phyloP scores from a whole-genome alignment of 1,140 invertebrate species.

The Calycopis cecrops region DNA sequence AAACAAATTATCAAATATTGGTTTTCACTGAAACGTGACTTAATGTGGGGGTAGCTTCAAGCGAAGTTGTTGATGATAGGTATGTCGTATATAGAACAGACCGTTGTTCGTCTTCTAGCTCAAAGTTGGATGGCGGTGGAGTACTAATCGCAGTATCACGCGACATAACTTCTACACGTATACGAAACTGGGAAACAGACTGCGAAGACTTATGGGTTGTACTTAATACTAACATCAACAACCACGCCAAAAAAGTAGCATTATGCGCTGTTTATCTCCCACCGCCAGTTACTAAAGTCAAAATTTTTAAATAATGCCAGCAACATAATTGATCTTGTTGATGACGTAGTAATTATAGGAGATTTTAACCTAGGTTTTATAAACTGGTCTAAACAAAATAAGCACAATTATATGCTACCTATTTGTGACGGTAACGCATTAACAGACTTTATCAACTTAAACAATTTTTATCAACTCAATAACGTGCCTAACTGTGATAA shows the following conservation, averaged over 20 bases:
- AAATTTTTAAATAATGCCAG: neutral
- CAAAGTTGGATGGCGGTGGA: neutral
- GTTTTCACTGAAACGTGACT: no score
- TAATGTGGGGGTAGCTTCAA: neutral
- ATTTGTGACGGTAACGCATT: neutral
- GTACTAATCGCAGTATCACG: neutral
- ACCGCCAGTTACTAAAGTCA: neutral
- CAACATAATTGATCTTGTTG: neutral
- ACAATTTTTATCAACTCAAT: neutral
- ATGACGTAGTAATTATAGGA: neutral
- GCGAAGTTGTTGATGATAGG: neutral
- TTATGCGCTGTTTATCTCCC: neutral
- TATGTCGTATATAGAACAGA: neutral
- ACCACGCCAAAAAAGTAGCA: neutral
- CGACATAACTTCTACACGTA: neutral
- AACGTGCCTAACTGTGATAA: neutral
- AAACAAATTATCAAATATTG: no score
- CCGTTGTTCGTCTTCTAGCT: neutral
- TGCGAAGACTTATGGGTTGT: neutral
- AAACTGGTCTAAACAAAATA: neutral
- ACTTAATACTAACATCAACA: neutral
- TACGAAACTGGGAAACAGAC: neutral
- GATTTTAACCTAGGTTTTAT: neutral
- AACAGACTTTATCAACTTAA: neutral
- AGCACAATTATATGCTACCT: neutral